Base-by-base conservation (phyloP, 2,113 vertebrate genomes). In the Rhinogobius similis region DNA sequence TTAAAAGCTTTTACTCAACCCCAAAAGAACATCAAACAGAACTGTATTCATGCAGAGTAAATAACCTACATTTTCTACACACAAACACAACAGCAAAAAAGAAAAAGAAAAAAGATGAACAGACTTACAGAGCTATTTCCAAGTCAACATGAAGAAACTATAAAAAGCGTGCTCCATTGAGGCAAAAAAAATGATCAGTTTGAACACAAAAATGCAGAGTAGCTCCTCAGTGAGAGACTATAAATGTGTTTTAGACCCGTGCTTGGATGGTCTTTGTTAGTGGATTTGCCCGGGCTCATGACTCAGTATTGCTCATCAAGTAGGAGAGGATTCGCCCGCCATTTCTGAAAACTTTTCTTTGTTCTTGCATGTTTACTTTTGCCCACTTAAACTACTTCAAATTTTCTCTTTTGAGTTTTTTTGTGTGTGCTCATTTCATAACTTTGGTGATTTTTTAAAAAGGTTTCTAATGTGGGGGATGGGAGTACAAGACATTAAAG, bases 281-380 rank as follows among this genome's bases (percentile, higher is more conserved):
- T 81, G 86, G 77, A 89, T 85, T 89, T 85, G 79, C 82, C 65
- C 70, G 18, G 82, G 84, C 82, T 83, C 77, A 77, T 93, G 91
- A 94, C 91, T 94, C 93, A 93, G 82, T 87, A 26, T 91, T 92
- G 90, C 91, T 94, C 93, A 93, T 88, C 85, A 81, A 78, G 85
- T 76, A 81, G 78, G 88, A 83, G 80, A 89, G 82, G 86, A 85
- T 87, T 89, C 67, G 82, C 84, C 84, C 86, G 86, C 88, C 88
- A 90, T 90, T 92, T 91, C 79, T 89, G 65, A 86, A 89, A 84
- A 77, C 43, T 21, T 72, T 88, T 86, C 86, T 90, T 87, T 88
- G 84, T 88, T 88, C 79, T 72, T 44, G 56, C 24, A 38, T 63
- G 46, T 79, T 75, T 62, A 29, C 63, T 70, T 81, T 77, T 53